Evolutionary conservation across 2,888 invertebrate genomes (phyloP), one percentile per base, ranked within the genome.

Genomic region (Heterodera filipjevi): DNA sequence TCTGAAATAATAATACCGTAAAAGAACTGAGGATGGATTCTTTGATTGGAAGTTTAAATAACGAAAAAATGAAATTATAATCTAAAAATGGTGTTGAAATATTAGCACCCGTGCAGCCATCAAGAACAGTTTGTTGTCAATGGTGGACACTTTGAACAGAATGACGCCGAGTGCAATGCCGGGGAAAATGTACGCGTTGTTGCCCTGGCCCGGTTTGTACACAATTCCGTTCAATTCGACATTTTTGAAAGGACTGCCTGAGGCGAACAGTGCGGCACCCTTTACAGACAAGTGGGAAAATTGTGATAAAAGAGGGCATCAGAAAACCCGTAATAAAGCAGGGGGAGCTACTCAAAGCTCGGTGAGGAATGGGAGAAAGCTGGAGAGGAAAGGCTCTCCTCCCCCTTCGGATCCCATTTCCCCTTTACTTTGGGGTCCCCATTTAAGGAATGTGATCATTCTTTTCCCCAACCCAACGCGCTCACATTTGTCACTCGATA

Each of bases 151-250:
- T 78, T 95, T 94, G 46, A 95, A 95, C 27, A 93, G 93, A 84
- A 97, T 94, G 14, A 95, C 94, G 14, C 96, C 99, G 32, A 99
- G 92, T 16, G 96, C 96, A 14, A 92, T 91, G 8, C 98, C 99
- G 0, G 98, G 98, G 92, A 95, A 96, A 92, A 97, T 96, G 90
- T 97, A 97, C 0, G 96, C 94, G 90, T 97, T 97, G 91, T 96
- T 97, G 80, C 98, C 98, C 90, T 99, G 99, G 0, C 99, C 98
- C 0, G 98, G 95, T 84, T 93, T 92, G 90, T 92, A 95, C 6
- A 93, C 93, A 90, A 94, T 93, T 32, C 94, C 95, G 77, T 93
- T 92, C 86, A 93, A 92, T 22, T 92, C 91, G 3, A 95, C 95
- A 3, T 94, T 93, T 27, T 94, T 93, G 91, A 99, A 99, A 0